phyloP scores from a whole-genome alignment of 2,797 vertebrate genomes.

The Acestrorhynchus altus region DNA sequence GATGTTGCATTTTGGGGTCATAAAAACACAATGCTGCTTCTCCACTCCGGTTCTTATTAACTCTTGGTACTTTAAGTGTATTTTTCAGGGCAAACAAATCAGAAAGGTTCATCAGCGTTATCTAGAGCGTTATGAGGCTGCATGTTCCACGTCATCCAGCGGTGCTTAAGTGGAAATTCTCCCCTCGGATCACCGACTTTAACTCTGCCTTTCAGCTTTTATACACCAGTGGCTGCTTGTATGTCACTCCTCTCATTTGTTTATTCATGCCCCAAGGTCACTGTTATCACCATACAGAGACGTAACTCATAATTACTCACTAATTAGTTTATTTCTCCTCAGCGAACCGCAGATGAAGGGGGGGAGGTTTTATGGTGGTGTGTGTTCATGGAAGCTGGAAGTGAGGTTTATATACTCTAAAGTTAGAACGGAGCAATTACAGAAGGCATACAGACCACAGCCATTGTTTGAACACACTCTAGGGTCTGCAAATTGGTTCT shows the following conservation, averaged over 20 bases:
- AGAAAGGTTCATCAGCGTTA: neutral
- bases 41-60: too few relatives aligned
- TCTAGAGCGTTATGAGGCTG: neutral
- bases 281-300: constrained; percentile 9
- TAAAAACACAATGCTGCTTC: too few relatives aligned
- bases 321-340: constrained; percentile 6
- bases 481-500: too few relatives aligned
- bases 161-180: neutral
- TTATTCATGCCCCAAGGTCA: neutral
- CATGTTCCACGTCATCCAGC: neutral
- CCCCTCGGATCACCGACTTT: neutral
- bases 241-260: neutral
- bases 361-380: neutral
- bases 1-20: too few relatives aligned
- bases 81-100: too few relatives aligned
- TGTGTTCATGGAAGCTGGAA: neutral
- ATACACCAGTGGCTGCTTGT: neutral
- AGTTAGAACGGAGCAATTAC: neutral
- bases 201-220: neutral
- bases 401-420: neutral
- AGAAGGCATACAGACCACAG: neutral
- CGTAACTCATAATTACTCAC: neutral
- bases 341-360: neutral
- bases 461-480: neutral
- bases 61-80: too few relatives aligned